Evolutionary conservation across 1,140 invertebrate species (phyloP), one percentile per base, ranked within the genome.

Genomic region (Teleogryllus occipitalis): DNA sequence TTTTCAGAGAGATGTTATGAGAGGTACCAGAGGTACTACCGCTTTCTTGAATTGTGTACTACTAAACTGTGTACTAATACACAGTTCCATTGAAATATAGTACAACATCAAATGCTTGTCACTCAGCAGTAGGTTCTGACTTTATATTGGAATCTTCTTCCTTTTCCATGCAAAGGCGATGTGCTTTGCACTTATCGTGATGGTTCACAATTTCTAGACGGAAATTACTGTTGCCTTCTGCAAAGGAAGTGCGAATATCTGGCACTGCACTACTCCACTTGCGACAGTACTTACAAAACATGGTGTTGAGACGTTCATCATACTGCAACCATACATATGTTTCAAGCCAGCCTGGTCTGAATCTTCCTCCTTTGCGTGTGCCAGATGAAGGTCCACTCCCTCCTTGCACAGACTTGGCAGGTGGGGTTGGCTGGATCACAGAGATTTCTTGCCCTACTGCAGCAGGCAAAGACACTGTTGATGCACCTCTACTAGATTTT

Each of bases 151-250:
- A 78, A 79, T 85, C 82, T 7, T 80, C 83, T 82, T 89, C 87
- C 85, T 88, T 88, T 81, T 86, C 84, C 65, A 88, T 85, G 82
- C 91, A 93, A 78, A 92, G 83, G 81, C 90, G 88, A 83, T 93
- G 91, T n/a, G 91, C 91, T 84, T 93, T 93, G 83, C 91, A 92
- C 83, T 91, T 92, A 85, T 93, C 91, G 83, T 93, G 92, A 85
- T 93, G 92, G 84, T 93, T 93, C 27, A 93, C 89, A 82, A 93
- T 93, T 86, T 93, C 92, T 49, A 92, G 86, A 79, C 92, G 88
- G 85, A 93, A 93, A 84, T 93, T 93, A 47, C 89, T 89, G 82
- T 92, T 93, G n/a, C 92, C 92, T 81, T 91, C 89, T 7, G 92
- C 91, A 82, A 93, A 93, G 4, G 91, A 93, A 27, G 92, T 93